Evolutionary conservation across 92 coral and sea anemone genomes (phyloP), one percentile per base, ranked within the genome.

Genomic region (Pocillopora grandis): DNA sequence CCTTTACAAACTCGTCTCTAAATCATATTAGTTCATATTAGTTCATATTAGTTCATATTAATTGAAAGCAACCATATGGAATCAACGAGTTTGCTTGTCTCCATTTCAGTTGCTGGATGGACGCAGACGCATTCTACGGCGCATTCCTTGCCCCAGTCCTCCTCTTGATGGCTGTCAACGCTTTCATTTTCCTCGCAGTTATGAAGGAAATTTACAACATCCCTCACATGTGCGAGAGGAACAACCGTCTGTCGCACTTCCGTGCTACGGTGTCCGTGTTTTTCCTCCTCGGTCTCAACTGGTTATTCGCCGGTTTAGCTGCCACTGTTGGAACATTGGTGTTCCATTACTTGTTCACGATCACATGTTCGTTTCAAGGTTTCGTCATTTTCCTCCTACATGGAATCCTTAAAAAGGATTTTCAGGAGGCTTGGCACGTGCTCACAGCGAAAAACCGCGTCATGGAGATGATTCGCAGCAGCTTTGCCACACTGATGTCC

Each of bases 321-420:
- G 94, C 99, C 23, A 89, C 90, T 52, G 85, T 87, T 36, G 94
- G 91, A 37, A 89, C 87, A 55, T 82, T 88, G 69, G 90, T 96
- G 58, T 81, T 96, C 5, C 95, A 93, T 87, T 96, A 94, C 74
- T 88, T 95, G 67, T 96, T 96, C 80, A 93, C 95, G 3, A 92
- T 96, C 21, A 85, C 95, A 56, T 96, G 98, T 75, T 96, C 99
- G 13, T 96, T 96, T 80, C 99, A 96, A 80, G 99, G 99, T 20
- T 81, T 90, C 66, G 75, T 90, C 56, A 94, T 96, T 80, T 96
- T 96, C 37, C 66, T 96, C 36, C 80, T 96, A 80, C 99, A 96
- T 72, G 99, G 99, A 31, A 71, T 94, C 63, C 80, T 95, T 49
- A 96, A 96, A 92, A 92, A 92, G 83, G 99, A 96, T 66, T 89